Evolutionary conservation across 2,113 vertebrate genomes (phyloP), one percentile per base, ranked within the genome.

Genomic region (Entelurus aequoreus): DNA sequence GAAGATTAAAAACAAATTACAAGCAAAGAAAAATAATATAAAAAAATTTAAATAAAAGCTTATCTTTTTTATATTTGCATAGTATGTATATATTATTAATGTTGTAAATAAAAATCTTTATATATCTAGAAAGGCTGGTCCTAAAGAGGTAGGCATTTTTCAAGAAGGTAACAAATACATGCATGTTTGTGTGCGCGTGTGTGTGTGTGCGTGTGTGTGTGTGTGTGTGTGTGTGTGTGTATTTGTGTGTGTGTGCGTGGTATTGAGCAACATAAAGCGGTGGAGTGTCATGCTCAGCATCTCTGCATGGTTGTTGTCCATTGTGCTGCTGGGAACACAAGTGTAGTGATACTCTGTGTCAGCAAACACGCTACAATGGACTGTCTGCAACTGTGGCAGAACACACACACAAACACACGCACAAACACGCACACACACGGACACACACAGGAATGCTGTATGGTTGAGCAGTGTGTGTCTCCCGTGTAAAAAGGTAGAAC

Each of bases 291-390:
- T 62, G 49, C 77, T 91, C 88, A 90, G 90, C 88, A 89, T 76
- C 78, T 81, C 78, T 87, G 58, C 38, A 28, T 74, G 65, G 66
- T 65, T 65, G 68, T 50, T 81, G 78, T 79, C 75, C 76, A 84
- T 87, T 89, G 83, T 88, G 84, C 72, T 74, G 63, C 76, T 63
- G 71, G 73, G 72, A 72, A 75, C 82, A 78, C 76, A 69, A 66
- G 72, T 80, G 75, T 75, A 71, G 69, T 84, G 82, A 79, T 79
- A 83, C 77, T 82, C 75, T 70, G 71, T 82, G 87, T 91, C 89
- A 90, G 90, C 90, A 91, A 88, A 89, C 85, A 81, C 82, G 67
- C 60, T 77, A 90, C 89, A 91, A 88, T 88, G 71, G 82, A 53
- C 70, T 19, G 69, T 73, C 80, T 85, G 80, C 59, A 52, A 50